Percentiles rank a stretch among this genome's conserved stretches.
phyloP scores from a whole-genome alignment of 1,140 invertebrate genomes.

The Cydia pomonella region DNA sequence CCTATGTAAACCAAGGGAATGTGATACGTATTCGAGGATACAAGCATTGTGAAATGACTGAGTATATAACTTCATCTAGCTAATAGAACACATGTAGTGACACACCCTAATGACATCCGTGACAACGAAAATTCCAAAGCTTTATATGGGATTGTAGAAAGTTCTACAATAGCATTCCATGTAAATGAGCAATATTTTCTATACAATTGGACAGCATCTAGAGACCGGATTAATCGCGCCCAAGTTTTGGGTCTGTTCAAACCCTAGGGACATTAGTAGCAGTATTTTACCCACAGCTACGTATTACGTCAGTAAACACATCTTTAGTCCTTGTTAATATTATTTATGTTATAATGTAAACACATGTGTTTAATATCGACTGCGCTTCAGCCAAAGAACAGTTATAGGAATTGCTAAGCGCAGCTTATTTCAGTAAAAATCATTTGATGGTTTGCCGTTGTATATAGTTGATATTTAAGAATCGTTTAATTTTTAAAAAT shows the following conservation, averaged over 20 bases:
- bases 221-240: neutral
- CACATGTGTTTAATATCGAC: neutral
- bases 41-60: neutral
- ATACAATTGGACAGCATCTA: neutral
- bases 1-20: too few species aligned
- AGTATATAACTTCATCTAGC: neutral
- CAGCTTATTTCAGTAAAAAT: too few species aligned
- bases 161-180: neutral
- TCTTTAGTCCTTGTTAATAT: slow-evolving; percentile 11
- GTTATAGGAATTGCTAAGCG: neutral
- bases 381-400: neutral
- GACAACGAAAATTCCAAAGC: neutral
- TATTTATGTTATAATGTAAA: neutral
- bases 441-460: too few species aligned
- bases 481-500: too few species aligned
- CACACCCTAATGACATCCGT: neutral
- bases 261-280: neutral
- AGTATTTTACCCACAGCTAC: slow-evolving; percentile 2
- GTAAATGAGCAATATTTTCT: slow-evolving; percentile 10
- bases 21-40: neutral
- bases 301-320: neutral
- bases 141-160: neutral
- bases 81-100: neutral
- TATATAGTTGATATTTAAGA: too few species aligned
- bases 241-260: slow-evolving; percentile 11